phyloP scores from a whole-genome alignment of 1,140 invertebrate genomes.

The Hyles vespertilio region DNA sequence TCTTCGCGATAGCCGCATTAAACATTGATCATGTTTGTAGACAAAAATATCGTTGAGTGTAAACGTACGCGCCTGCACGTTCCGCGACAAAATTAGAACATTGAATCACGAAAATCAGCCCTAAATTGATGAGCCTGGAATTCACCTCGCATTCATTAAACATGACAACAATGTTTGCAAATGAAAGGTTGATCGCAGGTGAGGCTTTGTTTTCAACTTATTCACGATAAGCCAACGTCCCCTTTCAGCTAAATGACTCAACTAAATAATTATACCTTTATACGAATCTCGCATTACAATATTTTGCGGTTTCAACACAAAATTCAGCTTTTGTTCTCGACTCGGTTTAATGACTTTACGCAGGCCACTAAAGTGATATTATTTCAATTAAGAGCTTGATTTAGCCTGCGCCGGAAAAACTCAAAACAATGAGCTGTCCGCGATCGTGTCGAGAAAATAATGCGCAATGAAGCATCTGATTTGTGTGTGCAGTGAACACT shows the following conservation, averaged over 20 bases:
- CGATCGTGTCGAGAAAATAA: constrained; percentile 53
- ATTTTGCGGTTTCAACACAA: constrained; percentile 58
- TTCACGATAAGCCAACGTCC: constrained; percentile 24
- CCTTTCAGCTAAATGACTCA: constrained; percentile 34
- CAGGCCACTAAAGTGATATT: constrained; percentile 60
- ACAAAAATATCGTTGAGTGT: too few relatives aligned
- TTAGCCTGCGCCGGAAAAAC: constrained; percentile 53
- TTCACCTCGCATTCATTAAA: too few relatives aligned
- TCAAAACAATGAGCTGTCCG: constrained; percentile 62
- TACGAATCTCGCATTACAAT: constrained; percentile 43
- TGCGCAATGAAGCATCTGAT: constrained; percentile 54
- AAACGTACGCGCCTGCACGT: too few relatives aligned
- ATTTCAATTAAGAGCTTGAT: constrained; percentile 65
- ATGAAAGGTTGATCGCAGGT: constrained; percentile 16
- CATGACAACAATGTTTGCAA: constrained; percentile 3
- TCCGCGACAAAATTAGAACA: too few relatives aligned
- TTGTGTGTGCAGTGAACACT: constrained; percentile 24
- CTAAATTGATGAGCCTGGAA: too few relatives aligned
- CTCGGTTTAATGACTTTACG: constrained; percentile 54
- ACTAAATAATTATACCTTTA: constrained; percentile 39
- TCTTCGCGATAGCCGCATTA: background rate
- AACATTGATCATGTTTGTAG: too few relatives aligned
- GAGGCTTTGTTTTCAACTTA: constrained; percentile 13
- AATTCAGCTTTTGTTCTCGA: constrained; percentile 61
- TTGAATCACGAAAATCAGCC: too few relatives aligned